Base-by-base conservation (phyloP, 2,113 vertebrate genomes). In the Epinephelus moara region DNA sequence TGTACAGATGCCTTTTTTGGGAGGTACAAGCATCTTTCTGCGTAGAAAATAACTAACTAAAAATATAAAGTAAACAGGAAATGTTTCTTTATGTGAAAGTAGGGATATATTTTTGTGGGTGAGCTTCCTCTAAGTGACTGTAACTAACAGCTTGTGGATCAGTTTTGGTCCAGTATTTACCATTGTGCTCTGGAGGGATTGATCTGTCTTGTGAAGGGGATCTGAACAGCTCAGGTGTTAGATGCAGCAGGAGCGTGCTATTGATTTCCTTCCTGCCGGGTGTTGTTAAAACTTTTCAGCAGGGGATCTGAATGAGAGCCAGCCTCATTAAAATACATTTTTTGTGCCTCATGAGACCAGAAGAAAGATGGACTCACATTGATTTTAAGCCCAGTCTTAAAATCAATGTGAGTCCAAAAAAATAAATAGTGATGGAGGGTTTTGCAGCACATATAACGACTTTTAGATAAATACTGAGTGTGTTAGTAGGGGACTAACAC, bases 201-300 rank as follows among this genome's bases (percentile, higher is more conserved):
- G 63, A 68, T 75, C 30, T 47, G 50, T 66, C 40, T 15, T 18
- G 33, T 37, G 40, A 40, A 23, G 55, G 47, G 12, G 53, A 13
- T 25, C 14, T 21, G 73, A 67, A 2, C 63, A 69, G 82, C 74
- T 84, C 88, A 85, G 80, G 85, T 87, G 75, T 77, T 47, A 3
- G 63, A 63, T 14, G 47, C 66, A 52, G 75, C 79, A 68, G n/a
- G 67, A 74, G 59, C 0, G 47, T 49, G 61, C 6, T 88, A 90
- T 90, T 87, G 89, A 91, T 81, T 21, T 6, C 8, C 70, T 27
- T 74, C 56, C 83, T 69, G 42, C 52, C 3, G 27, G 63, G 19
- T 3, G 3, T 30, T 69, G 73, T 30, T 78, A 23, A 75, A 81
- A 78, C 57, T 80, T 72, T 72, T 61, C 84, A 81, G 78, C 60